Base-by-base conservation (phyloP, 2,888 invertebrate genomes). In the Tenthredo distinguenda region DNA sequence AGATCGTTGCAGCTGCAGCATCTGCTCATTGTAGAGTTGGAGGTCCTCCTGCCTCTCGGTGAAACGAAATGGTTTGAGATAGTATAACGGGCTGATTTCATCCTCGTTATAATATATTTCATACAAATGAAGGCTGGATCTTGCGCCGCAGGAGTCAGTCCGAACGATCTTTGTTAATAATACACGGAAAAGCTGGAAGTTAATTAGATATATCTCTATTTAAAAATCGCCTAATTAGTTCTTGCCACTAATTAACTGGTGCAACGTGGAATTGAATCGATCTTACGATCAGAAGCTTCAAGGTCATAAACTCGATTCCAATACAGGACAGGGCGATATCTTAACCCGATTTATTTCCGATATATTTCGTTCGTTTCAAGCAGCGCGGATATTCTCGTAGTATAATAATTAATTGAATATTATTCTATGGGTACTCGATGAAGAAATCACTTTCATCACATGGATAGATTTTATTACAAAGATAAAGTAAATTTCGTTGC, bases 101-200 rank as follows among this genome's bases (percentile, higher is more conserved):
- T 81, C 34, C 62, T 81, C 79, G 79, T 81, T 62, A 81, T 58
- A 37, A 58, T 81, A 58, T 40, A 40, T 81, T 81, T 81, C 6
- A n/a, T 62, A 81, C 37, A 81, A 58, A 81, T n/a, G 40, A 18
- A 21, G 47, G 18, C 37, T 37, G 40, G 79, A 6, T 55, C 37
- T 31, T 7, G 31, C 58, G 21, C 55, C 58, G n/a, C 37, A 21
- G 79, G 58, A 79, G 79, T 79, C 58, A 55, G 0, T 50, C n/a
- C 7, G 34, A n/a, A n/a, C 12, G 47, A 37, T 72, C 72, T 72
- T 40, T 7, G 21, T 43, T 72, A 72, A 43, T 72, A 72, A 72
- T 72, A 18, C 21, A 40, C 9, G 12, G 12, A 72, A 72, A 37
- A 43, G 1, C 3, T 50, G n/a, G 6, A 31, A 31, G 31, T 77